A percentile compares a stretch with the other conserved stretches of the same genome.
Conservation (phyloP, 1,140 invertebrate species). For the Eurosta solidaginis region DNA sequence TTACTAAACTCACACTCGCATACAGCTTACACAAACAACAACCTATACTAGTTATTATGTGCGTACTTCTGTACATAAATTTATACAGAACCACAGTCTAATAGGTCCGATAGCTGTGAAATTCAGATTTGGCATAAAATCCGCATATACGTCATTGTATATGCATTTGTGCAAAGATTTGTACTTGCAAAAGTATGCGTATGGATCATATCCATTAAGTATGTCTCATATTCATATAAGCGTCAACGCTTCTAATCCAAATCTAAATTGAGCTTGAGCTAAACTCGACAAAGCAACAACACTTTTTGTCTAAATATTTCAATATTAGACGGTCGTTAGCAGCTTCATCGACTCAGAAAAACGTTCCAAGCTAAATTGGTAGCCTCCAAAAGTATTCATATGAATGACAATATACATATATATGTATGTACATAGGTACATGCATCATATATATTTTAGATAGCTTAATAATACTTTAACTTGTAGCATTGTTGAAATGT, state of each 20-base stretch:
- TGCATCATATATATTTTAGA: background rate
- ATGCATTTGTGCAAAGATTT: background rate
- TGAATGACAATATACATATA: no score
- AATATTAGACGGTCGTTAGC: background rate
- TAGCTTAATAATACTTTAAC: constrained; percentile 15
- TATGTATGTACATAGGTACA: background rate
- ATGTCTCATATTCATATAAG: background rate
- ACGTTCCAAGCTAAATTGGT: background rate
- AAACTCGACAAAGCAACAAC: background rate
- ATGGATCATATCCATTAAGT: background rate
- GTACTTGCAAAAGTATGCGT: background rate
- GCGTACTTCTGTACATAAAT: background rate
- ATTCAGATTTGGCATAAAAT: background rate
- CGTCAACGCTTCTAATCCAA: background rate
- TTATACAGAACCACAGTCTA: background rate
- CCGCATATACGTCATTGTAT: background rate
- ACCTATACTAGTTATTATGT: background rate
- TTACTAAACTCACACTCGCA: no score
- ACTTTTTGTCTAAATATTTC: background rate
- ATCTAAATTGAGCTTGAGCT: background rate
- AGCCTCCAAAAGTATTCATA: background rate
- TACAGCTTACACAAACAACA: no score
- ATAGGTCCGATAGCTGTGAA: background rate
- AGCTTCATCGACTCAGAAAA: no score
- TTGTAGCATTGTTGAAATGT: background rate